phyloP scores from a whole-genome alignment of 2,888 invertebrate species.

The Crossocerus cetratus region DNA sequence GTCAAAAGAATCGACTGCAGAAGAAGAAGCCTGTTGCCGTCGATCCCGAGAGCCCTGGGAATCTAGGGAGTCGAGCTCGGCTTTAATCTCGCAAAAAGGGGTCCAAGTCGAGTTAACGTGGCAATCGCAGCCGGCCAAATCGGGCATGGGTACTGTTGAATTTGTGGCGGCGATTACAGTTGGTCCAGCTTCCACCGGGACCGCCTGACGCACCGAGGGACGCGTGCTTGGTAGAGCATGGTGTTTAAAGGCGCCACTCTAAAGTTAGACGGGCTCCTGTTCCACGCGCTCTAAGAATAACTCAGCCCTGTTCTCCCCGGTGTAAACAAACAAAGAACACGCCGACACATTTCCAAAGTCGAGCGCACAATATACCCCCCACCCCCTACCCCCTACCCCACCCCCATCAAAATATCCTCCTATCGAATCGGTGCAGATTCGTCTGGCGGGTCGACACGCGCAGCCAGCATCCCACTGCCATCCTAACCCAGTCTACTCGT shows the following conservation, averaged over 20 bases:
- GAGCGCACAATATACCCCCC: conserved; percentile 13
- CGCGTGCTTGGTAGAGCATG: conserved; percentile 47
- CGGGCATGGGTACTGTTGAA: not conserved
- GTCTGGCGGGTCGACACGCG: not conserved
- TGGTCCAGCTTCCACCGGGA: conserved; percentile 24
- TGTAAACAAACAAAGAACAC: conserved; percentile 65
- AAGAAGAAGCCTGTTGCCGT: no score
- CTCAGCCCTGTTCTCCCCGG: conserved; percentile 48
- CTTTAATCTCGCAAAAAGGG: no score
- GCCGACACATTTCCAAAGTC: conserved; percentile 35
- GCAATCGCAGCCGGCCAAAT: not conserved
- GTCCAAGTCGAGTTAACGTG: no score
- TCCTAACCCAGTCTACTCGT: not conserved
- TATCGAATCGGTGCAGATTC: not conserved
- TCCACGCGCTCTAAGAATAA: conserved; percentile 57
- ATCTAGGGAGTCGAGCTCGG: no score
- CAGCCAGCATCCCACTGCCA: not conserved
- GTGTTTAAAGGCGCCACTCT: conserved; percentile 47
- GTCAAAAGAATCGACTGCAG: not conserved
- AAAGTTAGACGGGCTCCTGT: conserved; percentile 54
- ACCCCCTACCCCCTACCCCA: no score
- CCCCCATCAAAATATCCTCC: conserved; percentile 10
- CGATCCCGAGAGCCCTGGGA: no score
- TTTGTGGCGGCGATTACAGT: conserved; percentile 14
- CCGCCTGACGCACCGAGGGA: not conserved